These are phyloP conservation scores for Rhinatrema bivittatum DNA, from an alignment of 2,797 vertebrate species.

Conservation along the genomic window DNA sequence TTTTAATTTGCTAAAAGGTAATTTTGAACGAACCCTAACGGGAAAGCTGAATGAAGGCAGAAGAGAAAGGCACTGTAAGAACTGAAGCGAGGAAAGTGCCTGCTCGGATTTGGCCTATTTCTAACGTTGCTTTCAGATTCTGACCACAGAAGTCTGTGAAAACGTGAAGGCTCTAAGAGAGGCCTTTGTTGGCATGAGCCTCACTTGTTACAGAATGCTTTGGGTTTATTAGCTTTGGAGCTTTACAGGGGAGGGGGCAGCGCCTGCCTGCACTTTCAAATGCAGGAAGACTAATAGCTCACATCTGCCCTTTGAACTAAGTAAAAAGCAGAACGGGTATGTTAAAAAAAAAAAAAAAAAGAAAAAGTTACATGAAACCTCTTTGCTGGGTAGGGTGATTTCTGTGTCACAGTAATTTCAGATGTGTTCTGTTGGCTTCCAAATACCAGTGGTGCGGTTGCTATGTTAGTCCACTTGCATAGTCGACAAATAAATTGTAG, in stretches of 20 bases:
- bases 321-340: too few species aligned
- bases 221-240: slow-evolving; percentile 27
- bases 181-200: slow-evolving; percentile 48
- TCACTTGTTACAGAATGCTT: slow-evolving; percentile 22
- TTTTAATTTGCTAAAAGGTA: background rate
- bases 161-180: slow-evolving; percentile 24
- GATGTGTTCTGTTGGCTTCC: too few species aligned
- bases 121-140: slow-evolving; percentile 34
- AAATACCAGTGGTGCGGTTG: too few species aligned
- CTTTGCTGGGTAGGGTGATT: too few species aligned
- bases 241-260: slow-evolving; percentile 25
- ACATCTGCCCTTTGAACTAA: slow-evolving; percentile 5
- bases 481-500: too few species aligned
- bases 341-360: slow-evolving; percentile 5
- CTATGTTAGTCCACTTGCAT: too few species aligned
- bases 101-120: slow-evolving; percentile 2
- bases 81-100: slow-evolving; percentile 29
- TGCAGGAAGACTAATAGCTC: background rate
- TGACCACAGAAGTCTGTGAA: slow-evolving; percentile 31
- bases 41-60: background rate
- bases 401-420: too few species aligned
- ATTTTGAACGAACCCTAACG: background rate
- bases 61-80: slow-evolving; percentile 33
- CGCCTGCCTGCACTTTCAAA: slow-evolving; percentile 12
- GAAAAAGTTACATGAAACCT: slow-evolving; percentile 22